Conservation (phyloP, 2,113 vertebrate genomes). For the Choloepus hoffmanni region DNA sequence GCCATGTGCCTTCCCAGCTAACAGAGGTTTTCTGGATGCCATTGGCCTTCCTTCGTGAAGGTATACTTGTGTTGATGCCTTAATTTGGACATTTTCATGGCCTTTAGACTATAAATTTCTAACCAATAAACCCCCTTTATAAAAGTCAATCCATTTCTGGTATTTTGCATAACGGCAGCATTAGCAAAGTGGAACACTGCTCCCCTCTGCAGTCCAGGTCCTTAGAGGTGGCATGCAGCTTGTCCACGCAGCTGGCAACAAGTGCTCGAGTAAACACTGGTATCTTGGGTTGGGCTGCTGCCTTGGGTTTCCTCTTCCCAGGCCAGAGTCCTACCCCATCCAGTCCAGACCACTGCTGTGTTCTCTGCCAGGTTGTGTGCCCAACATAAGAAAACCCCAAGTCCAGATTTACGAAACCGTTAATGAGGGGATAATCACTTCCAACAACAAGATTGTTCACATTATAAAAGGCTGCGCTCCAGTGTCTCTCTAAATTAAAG, state of each 20-base stretch:
- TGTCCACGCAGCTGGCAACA: background rate
- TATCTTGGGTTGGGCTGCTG: background rate
- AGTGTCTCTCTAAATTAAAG: conserved; percentile 70
- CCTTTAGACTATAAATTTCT: too few relatives aligned
- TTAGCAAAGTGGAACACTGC: too few relatives aligned
- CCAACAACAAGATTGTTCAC: conserved; percentile 64
- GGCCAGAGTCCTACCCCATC: background rate
- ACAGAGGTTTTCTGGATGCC: too few relatives aligned
- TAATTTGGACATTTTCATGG: too few relatives aligned
- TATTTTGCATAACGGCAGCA: too few relatives aligned
- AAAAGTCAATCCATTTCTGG: too few relatives aligned
- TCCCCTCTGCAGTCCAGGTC: background rate
- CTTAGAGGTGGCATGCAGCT: background rate
- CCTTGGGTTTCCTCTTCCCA: background rate
- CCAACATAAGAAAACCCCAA: background rate
- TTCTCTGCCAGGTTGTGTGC: background rate
- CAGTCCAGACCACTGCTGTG: background rate
- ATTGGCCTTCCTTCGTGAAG: too few relatives aligned
- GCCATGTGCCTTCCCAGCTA: too few relatives aligned
- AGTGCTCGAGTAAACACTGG: background rate
- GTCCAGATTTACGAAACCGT: conserved; percentile 48
- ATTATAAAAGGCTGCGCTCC: conserved; percentile 53
- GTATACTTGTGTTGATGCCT: too few relatives aligned
- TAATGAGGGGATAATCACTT: conserved; percentile 38
- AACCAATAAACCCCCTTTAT: too few relatives aligned